Evolutionary conservation across 1,140 invertebrate genomes (phyloP), one percentile per base, ranked within the genome.

Genomic region (Amphibalanus amphitrite): DNA sequence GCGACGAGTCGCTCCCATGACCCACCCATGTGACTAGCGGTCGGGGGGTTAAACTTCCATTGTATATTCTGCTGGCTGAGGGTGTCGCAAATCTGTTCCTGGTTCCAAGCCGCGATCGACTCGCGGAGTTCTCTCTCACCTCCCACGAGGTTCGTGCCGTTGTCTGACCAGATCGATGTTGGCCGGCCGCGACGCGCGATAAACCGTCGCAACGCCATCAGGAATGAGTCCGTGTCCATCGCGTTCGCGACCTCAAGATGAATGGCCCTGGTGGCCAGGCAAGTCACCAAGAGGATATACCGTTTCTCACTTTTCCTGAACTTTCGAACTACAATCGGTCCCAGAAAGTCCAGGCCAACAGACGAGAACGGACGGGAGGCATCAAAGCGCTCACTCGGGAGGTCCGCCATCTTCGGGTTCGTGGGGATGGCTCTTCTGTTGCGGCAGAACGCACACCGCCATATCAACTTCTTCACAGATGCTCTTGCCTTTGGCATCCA

Each of bases 101-200:
- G 20, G 38, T 78, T 74, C 77, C 71, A 76, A 64, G 72, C 64
- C 29, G 67, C 29, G 10, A 77, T 71, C 28, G 20, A n/a, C 38
- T 72, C 71, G 69, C 38, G 38, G 64, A 78, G 47, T 69, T 78
- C 76, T 15, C 70, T 67, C 29, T 77, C 71, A 30, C 73, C 74
- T 6, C 75, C 74, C n/a, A 75, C 73, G 33, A 80, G 78, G 70
- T 78, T 77, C 3, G 78, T 78, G 0, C 72, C 79, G 67, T 80
- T 80, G 69, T 80, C 77, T 28, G 70, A 74, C 71, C 73, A 71
- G 17, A 79, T 71, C 29, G 69, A 28, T 26, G 33, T 70, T 28
- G 74, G 75, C 23, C 73, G 71, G 70, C 77, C 78, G 69, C 75
- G 28, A 25, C 76, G 38, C 29, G 71, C 72, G 28, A 78, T 73